Base-by-base conservation (phyloP, 1,140 invertebrate genomes). In the Ptiloglossa arizonensis region DNA sequence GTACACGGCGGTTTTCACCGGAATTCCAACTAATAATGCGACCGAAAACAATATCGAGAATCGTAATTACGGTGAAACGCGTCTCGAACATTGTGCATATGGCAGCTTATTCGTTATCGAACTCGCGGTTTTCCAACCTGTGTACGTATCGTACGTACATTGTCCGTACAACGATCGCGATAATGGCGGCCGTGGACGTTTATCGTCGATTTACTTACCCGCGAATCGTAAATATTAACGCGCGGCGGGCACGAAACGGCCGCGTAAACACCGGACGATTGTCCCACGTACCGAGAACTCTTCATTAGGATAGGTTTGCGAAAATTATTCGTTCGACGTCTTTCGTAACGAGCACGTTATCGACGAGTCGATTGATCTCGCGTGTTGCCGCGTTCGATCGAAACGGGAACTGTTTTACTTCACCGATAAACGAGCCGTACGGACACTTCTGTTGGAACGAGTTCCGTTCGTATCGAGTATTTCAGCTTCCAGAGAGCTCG, bases 21-120 rank as follows among this genome's bases (percentile, higher is more conserved):
- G 75, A 85, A 85, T 85, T 70, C 48, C 62, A 57, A 59, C 77
- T 84, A 82, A 83, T 84, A 84, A 83, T 67, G 62, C 81, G 54
- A 72, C 54, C 82, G 71, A 79, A 83, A 80, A 80, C 82, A 84
- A 85, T 85, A 85, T 85, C 56, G 81, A 67, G 62, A 60, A 63
- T 52, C 35, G 82, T 83, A 84, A 85, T 85, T 85, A 85, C 62
- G 50, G 2, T 35, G 67, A 75, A 73, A n/a, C 63, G 52, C 60
- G 71, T 3, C 19, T 29, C 52, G 75, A 35, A 60, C 19, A 44
- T 60, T 50, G 62, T 52, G 68, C 46, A 29, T 56, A 46, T 62
- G 44, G 54, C 66, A 52, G 62, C 56, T 83, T 80, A 64, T 83
- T 80, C 77, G 66, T 84, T 59, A 83, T 83, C 73, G 78, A 76